Evolutionary conservation across 2,113 vertebrate genomes (phyloP).

Genomic region (Neodontobutis hainanensis): DNA sequence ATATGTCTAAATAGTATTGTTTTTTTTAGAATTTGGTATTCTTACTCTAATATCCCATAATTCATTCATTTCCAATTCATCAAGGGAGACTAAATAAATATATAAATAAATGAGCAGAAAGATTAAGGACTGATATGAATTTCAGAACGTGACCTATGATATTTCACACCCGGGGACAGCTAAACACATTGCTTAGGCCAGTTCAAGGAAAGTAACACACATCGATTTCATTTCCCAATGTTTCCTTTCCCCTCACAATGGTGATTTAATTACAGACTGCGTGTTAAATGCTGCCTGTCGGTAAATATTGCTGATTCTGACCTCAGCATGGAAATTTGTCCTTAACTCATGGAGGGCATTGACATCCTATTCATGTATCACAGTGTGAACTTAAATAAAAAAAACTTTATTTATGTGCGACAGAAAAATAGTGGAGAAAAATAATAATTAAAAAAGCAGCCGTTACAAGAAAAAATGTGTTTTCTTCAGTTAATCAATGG

Average conservation of each 20-base stretch:
- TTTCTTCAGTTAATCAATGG: too few relatives aligned
- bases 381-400: constrained; percentile 9
- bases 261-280: constrained; percentile 19
- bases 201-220: constrained; percentile 22
- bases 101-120: constrained; percentile 60
- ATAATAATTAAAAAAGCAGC: too few relatives aligned
- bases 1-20: neutral
- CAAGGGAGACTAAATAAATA: constrained; percentile 55
- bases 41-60: constrained; percentile 26
- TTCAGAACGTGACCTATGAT: constrained; percentile 56
- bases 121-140: constrained; percentile 47
- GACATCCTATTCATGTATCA: constrained; percentile 12
- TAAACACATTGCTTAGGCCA: constrained; percentile 19
- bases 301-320: constrained; percentile 35
- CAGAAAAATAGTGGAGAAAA: neutral
- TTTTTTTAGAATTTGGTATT: constrained; percentile 45
- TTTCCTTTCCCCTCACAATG: constrained; percentile 5
- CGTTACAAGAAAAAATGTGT: too few relatives aligned
- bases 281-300: constrained; percentile 27
- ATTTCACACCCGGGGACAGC: constrained; percentile 28
- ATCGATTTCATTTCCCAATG: constrained; percentile 8
- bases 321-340: constrained; percentile 28
- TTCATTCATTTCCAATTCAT: constrained; percentile 20
- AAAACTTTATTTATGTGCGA: constrained; percentile 8
- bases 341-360: constrained; percentile 30